These are phyloP conservation scores for Ischnura elegans DNA, from an alignment of 2,888 invertebrate species.

Conservation along the genomic window DNA sequence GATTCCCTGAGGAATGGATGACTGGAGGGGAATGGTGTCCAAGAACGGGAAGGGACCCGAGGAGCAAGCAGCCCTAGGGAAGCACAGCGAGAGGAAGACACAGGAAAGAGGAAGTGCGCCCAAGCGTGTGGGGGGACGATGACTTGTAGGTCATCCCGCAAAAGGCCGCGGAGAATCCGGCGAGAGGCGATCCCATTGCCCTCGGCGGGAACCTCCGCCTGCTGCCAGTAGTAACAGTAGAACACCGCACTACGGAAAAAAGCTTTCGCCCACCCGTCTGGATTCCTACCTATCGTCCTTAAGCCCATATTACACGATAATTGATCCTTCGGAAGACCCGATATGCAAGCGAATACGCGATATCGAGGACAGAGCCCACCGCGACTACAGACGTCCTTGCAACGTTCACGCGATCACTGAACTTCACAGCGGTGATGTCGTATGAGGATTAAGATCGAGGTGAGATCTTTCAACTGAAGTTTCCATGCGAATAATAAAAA, in stretches of 20 bases:
- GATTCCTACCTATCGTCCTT: background rate
- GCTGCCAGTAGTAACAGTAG: background rate
- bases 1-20: background rate
- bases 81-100: background rate
- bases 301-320: background rate
- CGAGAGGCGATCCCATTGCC: background rate
- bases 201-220: background rate
- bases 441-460: too few species aligned
- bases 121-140: background rate
- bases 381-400: background rate
- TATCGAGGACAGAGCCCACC: background rate
- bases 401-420: background rate
- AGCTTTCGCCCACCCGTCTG: background rate
- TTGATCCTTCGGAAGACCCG: background rate
- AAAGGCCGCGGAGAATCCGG: background rate
- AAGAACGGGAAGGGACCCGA: background rate
- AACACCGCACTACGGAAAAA: background rate
- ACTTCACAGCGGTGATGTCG: too few species aligned
- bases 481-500: too few species aligned
- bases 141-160: slow-evolving; percentile 14
- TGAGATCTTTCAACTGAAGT: too few species aligned
- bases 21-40: background rate
- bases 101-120: background rate
- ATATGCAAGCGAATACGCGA: background rate
- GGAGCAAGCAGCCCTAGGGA: background rate